Evolutionary conservation across 2,888 invertebrate genomes (phyloP), one percentile per base, ranked within the genome.

Genomic region (Nymphalis c-album): DNA sequence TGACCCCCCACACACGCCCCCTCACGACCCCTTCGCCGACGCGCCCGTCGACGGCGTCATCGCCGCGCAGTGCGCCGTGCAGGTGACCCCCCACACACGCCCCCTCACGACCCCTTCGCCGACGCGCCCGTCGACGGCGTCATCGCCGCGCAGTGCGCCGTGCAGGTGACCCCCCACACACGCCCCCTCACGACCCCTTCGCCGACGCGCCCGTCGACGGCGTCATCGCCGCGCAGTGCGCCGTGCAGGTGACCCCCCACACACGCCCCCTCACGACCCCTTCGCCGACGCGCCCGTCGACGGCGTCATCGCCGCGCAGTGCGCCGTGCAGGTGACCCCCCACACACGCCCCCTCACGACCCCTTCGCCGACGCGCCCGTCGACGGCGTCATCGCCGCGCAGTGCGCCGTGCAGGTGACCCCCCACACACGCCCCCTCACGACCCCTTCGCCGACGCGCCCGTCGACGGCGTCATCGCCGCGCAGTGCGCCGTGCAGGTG

Each of bases 391-490:
- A 99, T 99, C 80, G 99, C 99, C 0, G 99, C 99, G 0, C 97
- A 98, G 85, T 99, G 99, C 85, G 96, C 98, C 67, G 99, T 99
- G 17, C 96, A 98, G 95, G 97, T 97, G 80, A 72, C 40, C 26
- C 51, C 18, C 22, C 35, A n/a, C n/a, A n/a, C n/a, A n/a, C n/a
- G n/a, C n/a, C n/a, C n/a, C n/a, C n/a, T n/a, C n/a, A n/a, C 87
- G 99, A 99, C 90, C 99, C 99, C 0, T 99, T 99, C 87, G 98
- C 99, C 2, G 99, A 99, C 90, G 97, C 98, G 62, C 99, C 99
- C 0, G 99, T 99, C 0, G 99, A 99, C 83, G 99, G 99, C 73
- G 99, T 99, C 0, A 99, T 99, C 80, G 99, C 99, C 0, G 99
- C 99, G 0, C 97, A 98, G 85, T 99, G 99, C 85, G 96, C 98